Base-by-base conservation (phyloP, 2,888 invertebrate genomes). In the Microplitis manilae region DNA sequence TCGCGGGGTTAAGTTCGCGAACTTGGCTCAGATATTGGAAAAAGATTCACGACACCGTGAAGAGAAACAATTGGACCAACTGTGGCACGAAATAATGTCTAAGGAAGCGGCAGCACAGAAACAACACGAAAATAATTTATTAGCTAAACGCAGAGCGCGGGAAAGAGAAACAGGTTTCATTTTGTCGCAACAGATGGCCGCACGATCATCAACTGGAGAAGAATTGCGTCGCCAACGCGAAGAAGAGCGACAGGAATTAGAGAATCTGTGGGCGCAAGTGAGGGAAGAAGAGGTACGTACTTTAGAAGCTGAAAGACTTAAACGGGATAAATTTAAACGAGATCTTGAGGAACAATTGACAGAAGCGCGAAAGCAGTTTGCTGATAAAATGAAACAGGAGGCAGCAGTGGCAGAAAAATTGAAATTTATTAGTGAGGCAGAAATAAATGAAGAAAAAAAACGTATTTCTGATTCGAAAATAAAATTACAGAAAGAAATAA, bases 1-100 rank as follows among this genome's bases (percentile, higher is more conserved):
- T 0, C 90, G 91, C 59, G 92, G 94, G 79, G 90, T 91, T 0
- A 91, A 92, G 82, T 88, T 91, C 67, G 89, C 91, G 2, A 93
- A 93, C 80, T 87, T 92, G 69, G 92, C 92, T 81, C 94, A 94
- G 88, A 94, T 94, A 61, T 90, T 89, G 71, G 93, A 94, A 86
- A 93, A 93, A 77, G 88, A 92, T 81, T 90, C 92, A 0, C 89
- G 88, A 77, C 90, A 90, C 75, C 88, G 91, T 87, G 90, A 92
- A 0, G 93, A 93, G 81, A 90, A 86, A 5, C 93, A 94, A 85
- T 82, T 92, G 2, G 93, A 94, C 68, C 90, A 87, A 67, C 92
- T 94, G 91, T 94, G 94, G 94, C 86, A 93, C 71, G 91, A 92
- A 59, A 88, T 93, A n/a, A 90, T 91, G 80, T 88, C 92, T 90